Base-by-base conservation (phyloP, 2,888 invertebrate genomes). In the Caenorhabditis macrosperma region DNA sequence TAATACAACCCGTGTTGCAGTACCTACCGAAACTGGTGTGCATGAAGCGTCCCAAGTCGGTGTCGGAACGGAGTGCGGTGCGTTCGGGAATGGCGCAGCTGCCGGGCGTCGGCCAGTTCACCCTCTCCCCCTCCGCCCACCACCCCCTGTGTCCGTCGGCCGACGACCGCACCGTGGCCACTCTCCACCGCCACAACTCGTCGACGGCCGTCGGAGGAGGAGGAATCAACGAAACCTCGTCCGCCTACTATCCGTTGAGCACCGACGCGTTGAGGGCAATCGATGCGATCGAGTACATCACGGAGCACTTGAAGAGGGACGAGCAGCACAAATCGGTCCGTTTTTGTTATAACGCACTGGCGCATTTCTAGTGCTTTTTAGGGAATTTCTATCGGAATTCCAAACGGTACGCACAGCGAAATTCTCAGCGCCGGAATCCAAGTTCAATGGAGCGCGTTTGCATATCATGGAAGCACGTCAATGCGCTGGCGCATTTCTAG, bases 1-100 rank as follows among this genome's bases (percentile, higher is more conserved):
- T n/a, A n/a, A n/a, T n/a, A n/a, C n/a, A n/a, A n/a, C n/a, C n/a
- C n/a, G n/a, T n/a, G n/a, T n/a, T n/a, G n/a, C 77, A 86, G 85
- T 68, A 76, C 33, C 81, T 89, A 22, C 89, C 89, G 7, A 72
- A 77, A 17, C 63, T 96, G 87, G 92, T 99, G 87, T 93, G 97
- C 88, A 98, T 99, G 97, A 95, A 96, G 90, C 93, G 98, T 87
- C 99, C 99, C 17, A 85, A 84, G 46, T 72, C 82, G 17, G 75
- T 76, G 17, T 60, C 75, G 4, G 85, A 86, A 57, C 97, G 35
- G 48, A 85, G 79, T 30, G 82, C 81, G 1, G 81, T 85, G 12
- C 67, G 77, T 9, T 71, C 66, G 30, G 78, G 76, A 55, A 69
- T 80, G 64, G 82, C 82, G 20, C 81, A 80, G 33, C 48, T 82